phyloP scores from a whole-genome alignment of 2,113 vertebrate species.

The Sinocyclocheilus grahami region DNA sequence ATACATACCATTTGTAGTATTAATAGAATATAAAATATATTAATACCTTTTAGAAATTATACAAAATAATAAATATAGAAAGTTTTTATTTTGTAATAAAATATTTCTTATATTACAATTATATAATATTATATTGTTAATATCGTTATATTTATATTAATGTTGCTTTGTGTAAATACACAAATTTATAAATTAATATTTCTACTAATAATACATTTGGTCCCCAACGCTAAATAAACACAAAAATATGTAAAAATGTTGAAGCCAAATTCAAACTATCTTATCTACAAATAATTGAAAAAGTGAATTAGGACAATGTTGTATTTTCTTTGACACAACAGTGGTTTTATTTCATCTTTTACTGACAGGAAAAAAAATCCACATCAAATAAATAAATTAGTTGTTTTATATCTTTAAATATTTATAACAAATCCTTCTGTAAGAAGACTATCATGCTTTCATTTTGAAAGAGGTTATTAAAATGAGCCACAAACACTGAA shows the following conservation, averaged over 20 bases:
- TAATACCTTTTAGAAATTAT: too few species aligned
- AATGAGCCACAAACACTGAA: slow-evolving; percentile 12
- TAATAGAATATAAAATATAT: too few species aligned
- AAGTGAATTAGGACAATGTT: not conserved
- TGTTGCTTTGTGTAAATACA: too few species aligned
- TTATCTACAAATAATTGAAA: not conserved
- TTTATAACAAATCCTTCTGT: slow-evolving; percentile 61
- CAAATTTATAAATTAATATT: not conserved
- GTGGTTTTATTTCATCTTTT: not conserved
- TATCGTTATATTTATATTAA: too few species aligned
- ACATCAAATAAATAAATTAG: not conserved
- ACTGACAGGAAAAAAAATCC: not conserved
- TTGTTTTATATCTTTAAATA: slow-evolving; percentile 30
- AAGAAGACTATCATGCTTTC: slow-evolving; percentile 69
- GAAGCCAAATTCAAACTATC: too few species aligned
- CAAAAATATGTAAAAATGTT: too few species aligned
- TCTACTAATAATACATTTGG: not conserved
- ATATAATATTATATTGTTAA: not conserved
- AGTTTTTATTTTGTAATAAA: not conserved
- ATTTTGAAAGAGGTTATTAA: slow-evolving; percentile 69
- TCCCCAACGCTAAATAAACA: not conserved
- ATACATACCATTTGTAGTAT: too few species aligned
- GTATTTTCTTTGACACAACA: not conserved
- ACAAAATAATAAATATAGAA: too few species aligned
- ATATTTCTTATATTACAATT: not conserved